phyloP scores from a whole-genome alignment of 2,113 vertebrate genomes.

The Macroglossus sobrinus region DNA sequence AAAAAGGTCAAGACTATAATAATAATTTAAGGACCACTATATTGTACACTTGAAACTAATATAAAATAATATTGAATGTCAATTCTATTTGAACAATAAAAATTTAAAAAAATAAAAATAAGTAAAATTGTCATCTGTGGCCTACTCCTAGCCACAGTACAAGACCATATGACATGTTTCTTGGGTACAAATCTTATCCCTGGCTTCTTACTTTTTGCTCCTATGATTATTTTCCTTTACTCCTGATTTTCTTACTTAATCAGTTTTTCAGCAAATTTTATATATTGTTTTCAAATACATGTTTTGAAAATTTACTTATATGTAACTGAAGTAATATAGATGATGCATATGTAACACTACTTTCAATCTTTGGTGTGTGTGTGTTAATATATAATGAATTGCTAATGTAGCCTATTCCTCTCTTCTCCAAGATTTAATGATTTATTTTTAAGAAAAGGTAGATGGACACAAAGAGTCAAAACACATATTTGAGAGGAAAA shows the following conservation, averaged over 20 bases:
- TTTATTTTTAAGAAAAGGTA: constrained; percentile 10
- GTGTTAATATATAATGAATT: not conserved
- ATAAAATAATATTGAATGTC: too few species aligned
- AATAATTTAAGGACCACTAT: too few species aligned
- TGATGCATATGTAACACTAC: not conserved
- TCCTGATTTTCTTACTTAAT: not conserved
- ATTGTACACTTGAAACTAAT: too few species aligned
- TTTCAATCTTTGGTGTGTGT: not conserved
- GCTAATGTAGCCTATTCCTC: not conserved
- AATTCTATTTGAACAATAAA: too few species aligned
- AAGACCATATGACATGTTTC: not conserved
- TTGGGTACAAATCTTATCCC: not conserved
- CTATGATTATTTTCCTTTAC: constrained; percentile 22
- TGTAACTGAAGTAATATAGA: not conserved
- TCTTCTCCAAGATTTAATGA: not conserved
- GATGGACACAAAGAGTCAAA: not conserved
- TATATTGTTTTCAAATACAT: not conserved
- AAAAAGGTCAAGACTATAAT: too few species aligned
- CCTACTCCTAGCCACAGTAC: not conserved
- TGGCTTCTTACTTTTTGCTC: not conserved
- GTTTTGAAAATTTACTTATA: not conserved
- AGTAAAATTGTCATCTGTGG: not conserved
- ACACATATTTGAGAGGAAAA: not conserved
- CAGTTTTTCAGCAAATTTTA: not conserved
- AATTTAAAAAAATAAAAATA: too few species aligned